These are phyloP conservation scores for Megalops cyprinoides DNA, from an alignment of 2,797 vertebrate species.

Conservation along the genomic window DNA sequence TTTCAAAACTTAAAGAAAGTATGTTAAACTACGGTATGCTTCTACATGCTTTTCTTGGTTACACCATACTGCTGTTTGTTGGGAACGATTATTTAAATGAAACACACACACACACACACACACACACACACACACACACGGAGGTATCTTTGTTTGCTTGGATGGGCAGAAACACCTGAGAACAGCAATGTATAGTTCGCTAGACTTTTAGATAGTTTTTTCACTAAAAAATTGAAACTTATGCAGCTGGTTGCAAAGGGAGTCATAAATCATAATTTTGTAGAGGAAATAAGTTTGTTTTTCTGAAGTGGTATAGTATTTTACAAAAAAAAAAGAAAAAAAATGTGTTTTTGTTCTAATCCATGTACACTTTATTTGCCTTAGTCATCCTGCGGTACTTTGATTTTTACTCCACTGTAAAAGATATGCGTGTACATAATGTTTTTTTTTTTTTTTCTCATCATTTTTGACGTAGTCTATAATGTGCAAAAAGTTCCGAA, in stretches of 20 bases:
- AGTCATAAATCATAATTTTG: conserved; percentile 93
- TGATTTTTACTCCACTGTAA: conserved; percentile 95
- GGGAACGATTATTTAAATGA: conserved; percentile 77
- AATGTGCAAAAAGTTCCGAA: conserved; percentile 91
- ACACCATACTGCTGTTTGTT: conserved; percentile 89
- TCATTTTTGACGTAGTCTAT: conserved; percentile 87
- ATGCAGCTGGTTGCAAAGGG: conserved; percentile 95
- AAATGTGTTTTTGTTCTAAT: conserved; percentile 94
- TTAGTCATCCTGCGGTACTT: conserved; percentile 87
- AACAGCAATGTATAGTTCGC: conserved; percentile 86
- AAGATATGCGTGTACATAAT: conserved; percentile 98
- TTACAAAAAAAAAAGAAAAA: conserved; percentile 80
- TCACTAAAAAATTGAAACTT: conserved; percentile 85
- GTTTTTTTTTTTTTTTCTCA: conserved; percentile 72
- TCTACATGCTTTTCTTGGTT: conserved; percentile 84
- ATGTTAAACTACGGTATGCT: conserved; percentile 90
- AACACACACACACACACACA: conserved; percentile 62
- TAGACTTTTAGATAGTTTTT: conserved; percentile 89
- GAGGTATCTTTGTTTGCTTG: conserved; percentile 78
- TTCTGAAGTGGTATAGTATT: conserved; percentile 86
- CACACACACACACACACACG: too few relatives aligned
- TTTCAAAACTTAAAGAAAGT: conserved; percentile 84
- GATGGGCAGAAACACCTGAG: conserved; percentile 75
- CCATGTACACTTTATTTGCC: conserved; percentile 88
- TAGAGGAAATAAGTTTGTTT: conserved; percentile 82